Evolutionary conservation across 1,140 invertebrate genomes (phyloP), one percentile per base, ranked within the genome.

Genomic region (Drosophila nasuta): DNA sequence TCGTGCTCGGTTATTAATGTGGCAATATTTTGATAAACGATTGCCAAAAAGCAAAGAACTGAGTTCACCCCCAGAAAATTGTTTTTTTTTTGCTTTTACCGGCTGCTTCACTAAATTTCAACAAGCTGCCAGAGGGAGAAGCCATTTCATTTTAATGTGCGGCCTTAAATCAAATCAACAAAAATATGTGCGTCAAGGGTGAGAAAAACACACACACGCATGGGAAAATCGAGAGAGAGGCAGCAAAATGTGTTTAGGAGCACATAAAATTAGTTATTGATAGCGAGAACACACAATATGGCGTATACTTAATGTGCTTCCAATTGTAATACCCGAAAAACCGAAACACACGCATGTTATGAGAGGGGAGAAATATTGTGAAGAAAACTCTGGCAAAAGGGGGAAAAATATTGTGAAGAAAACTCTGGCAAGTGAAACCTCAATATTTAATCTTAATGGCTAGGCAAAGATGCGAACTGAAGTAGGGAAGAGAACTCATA

Each of bases 141-240:
- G 60, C 58, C 75, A 75, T 79, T 79, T 67, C 58, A 72, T 77
- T 88, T 80, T 69, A 77, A 88, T 80, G 77, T 70, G 46, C 59
- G 77, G 73, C 68, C 74, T 78, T 89, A 89, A 83, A 88, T 88
- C 85, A 88, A 82, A 79, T 60, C 48, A 54, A 65, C 74, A 74
- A 71, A 45, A 25, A 25, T 25, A 25, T 25, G 20, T 63, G 46
- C 68, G 20, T 48, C 13, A 57, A 58, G 80, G 75, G 83, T 51
- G 77, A 59, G 54, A 71, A 73, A 86, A 17, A 52, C 49, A 52
- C 51, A 54, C 28, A 54, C 20, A 57, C 75, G 30, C 35, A 43
- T 51, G 48, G 17, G 69, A 57, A 38, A 28, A 43, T 41, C 30
- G n/a, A 11, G 20, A 43, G n/a, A 11, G 54, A 5, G 33, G 17